Percentiles rank a stretch among this genome's conserved stretches.
Conservation (phyloP, 2,113 vertebrate genomes). For the Xenopus laevis region DNA sequence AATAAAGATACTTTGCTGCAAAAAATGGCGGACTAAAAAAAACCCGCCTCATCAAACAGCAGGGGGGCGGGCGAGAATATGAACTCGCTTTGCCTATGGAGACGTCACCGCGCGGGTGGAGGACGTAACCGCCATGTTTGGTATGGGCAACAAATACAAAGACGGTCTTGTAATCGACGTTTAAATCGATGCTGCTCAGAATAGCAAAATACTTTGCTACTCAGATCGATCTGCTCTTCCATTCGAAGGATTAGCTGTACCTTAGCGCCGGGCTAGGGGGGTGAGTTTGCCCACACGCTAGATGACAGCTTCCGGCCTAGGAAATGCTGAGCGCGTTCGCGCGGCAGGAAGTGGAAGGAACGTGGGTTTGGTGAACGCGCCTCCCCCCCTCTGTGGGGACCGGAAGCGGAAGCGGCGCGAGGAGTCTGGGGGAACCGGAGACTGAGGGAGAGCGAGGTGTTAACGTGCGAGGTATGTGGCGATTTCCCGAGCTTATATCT, state of each 20-base stretch:
- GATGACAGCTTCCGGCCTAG: background rate
- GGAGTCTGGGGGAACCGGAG: slow-evolving; percentile 29
- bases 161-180: too few species aligned
- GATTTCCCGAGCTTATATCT: too few species aligned
- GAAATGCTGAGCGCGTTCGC: background rate
- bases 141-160: background rate
- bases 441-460: slow-evolving; percentile 40
- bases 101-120: slow-evolving; percentile 5
- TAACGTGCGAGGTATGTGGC: slow-evolving; percentile 22
- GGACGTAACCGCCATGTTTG: background rate
- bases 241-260: too few species aligned
- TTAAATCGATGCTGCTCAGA: too few species aligned
- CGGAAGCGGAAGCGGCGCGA: slow-evolving; percentile 47
- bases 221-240: too few species aligned
- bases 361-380: background rate
- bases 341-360: slow-evolving; percentile 12
- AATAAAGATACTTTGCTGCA: slow-evolving; percentile 44
- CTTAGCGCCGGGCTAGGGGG: too few species aligned
- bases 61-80: background rate
- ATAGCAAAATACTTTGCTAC: too few species aligned
- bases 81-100: background rate
- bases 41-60: slow-evolving; percentile 15
- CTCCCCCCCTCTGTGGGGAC: slow-evolving; percentile 37
- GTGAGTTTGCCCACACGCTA: background rate
- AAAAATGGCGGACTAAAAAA: slow-evolving; percentile 42